Percentiles rank a stretch among this genome's conserved stretches.
Conservation (phyloP, 2,113 vertebrate species). For the Prionailurus bengalensis region DNA sequence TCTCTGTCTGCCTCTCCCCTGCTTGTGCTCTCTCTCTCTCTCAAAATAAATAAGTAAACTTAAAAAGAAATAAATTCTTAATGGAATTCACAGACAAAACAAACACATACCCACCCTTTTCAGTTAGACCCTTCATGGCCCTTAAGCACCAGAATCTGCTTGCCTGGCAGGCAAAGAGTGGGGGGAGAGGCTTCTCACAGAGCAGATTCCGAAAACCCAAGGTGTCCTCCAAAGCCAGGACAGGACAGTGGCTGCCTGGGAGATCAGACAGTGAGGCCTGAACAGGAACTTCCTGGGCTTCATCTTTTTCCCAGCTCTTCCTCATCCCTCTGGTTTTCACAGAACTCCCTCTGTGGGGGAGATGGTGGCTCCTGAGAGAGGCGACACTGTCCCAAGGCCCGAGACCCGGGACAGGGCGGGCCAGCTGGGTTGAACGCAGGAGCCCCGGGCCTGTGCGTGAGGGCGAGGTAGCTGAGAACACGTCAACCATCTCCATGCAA, state of each 20-base stretch:
- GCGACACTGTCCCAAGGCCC: background rate
- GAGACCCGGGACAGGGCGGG: background rate
- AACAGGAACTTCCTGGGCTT: background rate
- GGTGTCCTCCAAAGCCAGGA: background rate
- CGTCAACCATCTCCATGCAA: background rate
- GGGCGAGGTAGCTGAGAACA: background rate
- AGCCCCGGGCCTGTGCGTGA: rapidly evolving
- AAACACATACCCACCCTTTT: background rate
- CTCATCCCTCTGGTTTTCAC: background rate
- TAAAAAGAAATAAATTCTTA: background rate
- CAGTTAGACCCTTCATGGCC: background rate
- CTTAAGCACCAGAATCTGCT: background rate
- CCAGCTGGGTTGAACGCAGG: background rate
- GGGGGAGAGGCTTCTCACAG: no score
- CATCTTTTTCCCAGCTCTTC: background rate
- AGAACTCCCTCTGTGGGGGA: background rate
- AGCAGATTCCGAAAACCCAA: background rate
- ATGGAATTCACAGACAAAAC: background rate
- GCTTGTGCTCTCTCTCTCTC: background rate
- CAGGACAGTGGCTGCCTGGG: no score
- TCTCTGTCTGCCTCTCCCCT: background rate
- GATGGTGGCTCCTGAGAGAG: background rate
- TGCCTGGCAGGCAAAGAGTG: background rate
- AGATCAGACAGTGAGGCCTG: background rate
- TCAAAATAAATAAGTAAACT: background rate